These are phyloP conservation scores for Hartigia nigra DNA, from an alignment of 2,888 invertebrate species.

Conservation along the genomic window DNA sequence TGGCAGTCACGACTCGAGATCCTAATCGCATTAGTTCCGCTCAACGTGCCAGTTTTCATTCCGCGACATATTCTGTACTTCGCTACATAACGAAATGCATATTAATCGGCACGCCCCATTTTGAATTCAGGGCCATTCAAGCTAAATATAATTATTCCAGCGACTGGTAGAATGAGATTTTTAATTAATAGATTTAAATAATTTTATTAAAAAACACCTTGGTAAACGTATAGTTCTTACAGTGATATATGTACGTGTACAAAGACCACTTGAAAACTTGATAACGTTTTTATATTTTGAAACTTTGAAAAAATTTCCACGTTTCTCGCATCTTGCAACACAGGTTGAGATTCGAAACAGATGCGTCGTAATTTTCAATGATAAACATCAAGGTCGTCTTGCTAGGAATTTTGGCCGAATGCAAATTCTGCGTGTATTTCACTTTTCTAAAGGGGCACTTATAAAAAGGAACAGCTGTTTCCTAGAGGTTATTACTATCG, in stretches of 20 bases:
- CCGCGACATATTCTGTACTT: background rate
- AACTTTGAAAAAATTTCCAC: background rate
- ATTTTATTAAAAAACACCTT: background rate
- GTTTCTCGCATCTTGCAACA: background rate
- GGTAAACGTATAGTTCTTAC: background rate
- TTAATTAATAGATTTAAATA: background rate
- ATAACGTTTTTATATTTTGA: background rate
- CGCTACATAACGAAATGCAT: background rate
- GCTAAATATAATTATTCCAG: background rate
- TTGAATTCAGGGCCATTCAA: background rate
- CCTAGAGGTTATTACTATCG: background rate
- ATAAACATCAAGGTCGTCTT: background rate
- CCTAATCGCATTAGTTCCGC: background rate
- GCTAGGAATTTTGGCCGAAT: background rate
- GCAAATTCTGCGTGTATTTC: background rate
- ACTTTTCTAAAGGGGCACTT: background rate
- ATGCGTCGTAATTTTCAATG: background rate
- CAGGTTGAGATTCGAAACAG: background rate
- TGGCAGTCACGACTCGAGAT: background rate
- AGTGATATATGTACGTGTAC: background rate
- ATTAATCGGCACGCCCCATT: background rate
- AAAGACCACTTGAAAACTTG: background rate
- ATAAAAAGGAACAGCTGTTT: background rate
- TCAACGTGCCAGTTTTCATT: background rate
- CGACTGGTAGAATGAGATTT: background rate